Conservation (phyloP, 2,113 vertebrate genomes). For the Dicerorhinus sumatrensis region DNA sequence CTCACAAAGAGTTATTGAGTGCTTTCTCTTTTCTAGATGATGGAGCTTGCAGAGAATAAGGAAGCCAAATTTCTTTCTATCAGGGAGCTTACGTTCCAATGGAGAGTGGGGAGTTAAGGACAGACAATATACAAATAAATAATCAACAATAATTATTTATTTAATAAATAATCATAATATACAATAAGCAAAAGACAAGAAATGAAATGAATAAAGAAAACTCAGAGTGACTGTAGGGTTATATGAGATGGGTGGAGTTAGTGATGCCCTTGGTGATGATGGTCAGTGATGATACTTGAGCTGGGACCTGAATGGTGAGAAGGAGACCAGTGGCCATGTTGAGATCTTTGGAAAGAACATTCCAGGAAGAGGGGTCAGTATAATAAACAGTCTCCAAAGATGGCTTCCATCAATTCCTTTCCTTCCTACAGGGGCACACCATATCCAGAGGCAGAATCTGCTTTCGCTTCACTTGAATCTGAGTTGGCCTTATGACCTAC, state of each 20-base stretch:
- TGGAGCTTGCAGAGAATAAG: not conserved
- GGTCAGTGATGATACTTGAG: not conserved
- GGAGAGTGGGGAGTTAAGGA: not conserved
- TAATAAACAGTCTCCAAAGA: not conserved
- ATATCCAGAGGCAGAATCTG: not conserved
- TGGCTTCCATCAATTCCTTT: not conserved
- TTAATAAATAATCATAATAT: not conserved
- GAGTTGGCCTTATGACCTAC: not conserved
- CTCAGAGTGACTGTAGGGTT: not conserved
- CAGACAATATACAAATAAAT: not conserved
- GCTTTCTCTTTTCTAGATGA: not conserved
- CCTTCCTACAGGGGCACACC: rapidly evolving
- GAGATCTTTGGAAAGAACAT: not conserved
- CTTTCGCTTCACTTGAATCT: not conserved
- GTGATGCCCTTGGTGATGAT: not conserved
- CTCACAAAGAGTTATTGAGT: not conserved
- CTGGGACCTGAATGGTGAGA: not conserved
- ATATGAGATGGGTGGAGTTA: not conserved
- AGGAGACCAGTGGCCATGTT: not conserved
- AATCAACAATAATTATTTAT: not conserved
- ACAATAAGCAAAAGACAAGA: not conserved
- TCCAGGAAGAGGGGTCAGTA: not conserved
- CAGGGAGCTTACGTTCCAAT: not conserved
- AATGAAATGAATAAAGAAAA: not conserved
- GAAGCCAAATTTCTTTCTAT: not conserved